Conservation (phyloP, 1,140 invertebrate genomes). For the Formica selysi region DNA sequence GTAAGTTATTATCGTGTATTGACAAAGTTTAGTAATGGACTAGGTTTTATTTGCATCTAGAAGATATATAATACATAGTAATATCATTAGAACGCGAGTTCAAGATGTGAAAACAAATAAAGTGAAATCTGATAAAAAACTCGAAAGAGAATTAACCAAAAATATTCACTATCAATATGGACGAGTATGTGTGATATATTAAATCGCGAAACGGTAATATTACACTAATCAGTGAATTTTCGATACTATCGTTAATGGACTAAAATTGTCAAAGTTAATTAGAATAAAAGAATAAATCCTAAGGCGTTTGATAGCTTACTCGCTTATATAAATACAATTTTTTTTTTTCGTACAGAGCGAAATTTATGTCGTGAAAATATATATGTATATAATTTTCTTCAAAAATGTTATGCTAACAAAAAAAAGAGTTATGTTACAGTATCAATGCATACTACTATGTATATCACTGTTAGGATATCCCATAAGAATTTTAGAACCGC, state of each 20-base stretch:
- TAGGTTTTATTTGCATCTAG: constrained; percentile 85
- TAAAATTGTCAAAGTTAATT: constrained; percentile 16
- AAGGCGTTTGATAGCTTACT: constrained; percentile 17
- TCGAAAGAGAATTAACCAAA: constrained; percentile 72
- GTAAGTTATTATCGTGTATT: constrained; percentile 2
- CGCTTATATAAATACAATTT: constrained; percentile 39
- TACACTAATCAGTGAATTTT: constrained; percentile 14
- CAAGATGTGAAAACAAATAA: constrained; percentile 70
- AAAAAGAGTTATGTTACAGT: constrained; percentile 30
- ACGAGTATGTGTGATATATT: background rate
- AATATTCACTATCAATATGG: constrained; percentile 64
- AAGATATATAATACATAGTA: constrained; percentile 84
- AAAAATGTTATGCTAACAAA: background rate
- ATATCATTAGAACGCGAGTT: constrained; percentile 82
- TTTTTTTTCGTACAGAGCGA: background rate
- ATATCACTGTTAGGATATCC: background rate
- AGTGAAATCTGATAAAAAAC: constrained; percentile 19
- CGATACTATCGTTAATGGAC: constrained; percentile 9
- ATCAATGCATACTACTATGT: background rate
- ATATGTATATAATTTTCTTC: background rate
- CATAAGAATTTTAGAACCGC: background rate
- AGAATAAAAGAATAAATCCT: constrained; percentile 19
- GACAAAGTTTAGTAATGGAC: constrained; percentile 76
- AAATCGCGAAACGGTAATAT: background rate
- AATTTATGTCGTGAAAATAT: constrained; percentile 26